Conservation (phyloP, 2,797 vertebrate genomes). For the Mormyrops boulengeri region DNA sequence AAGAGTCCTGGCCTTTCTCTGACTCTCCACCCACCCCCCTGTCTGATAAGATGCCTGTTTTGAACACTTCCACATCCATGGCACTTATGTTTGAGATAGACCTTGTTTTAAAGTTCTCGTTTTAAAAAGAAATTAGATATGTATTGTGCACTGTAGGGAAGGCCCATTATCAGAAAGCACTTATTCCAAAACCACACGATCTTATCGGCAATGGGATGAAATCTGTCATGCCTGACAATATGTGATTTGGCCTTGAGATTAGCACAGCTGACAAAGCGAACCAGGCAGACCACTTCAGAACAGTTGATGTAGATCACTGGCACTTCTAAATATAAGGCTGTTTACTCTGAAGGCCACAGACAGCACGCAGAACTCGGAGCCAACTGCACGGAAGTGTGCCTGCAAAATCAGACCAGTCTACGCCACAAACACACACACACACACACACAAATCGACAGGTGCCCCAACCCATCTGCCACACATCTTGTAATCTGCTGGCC, state of each 20-base stretch:
- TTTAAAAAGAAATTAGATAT: not conserved
- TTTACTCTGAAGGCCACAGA: conserved; percentile 18
- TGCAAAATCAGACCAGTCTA: not conserved
- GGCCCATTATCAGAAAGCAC: not conserved
- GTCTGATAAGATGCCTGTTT: not conserved
- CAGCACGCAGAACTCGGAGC: not conserved
- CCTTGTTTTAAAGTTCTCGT: not conserved
- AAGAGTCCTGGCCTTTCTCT: not conserved
- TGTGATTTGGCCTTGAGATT: not conserved
- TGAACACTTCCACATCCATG: not conserved
- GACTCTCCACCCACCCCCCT: not conserved
- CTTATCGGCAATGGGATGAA: conserved; percentile 38
- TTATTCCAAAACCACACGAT: not conserved
- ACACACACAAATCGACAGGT: not conserved
- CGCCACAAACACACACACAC: not conserved
- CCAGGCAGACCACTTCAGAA: not conserved
- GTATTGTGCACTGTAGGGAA: not conserved
- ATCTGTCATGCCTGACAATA: conserved; percentile 39
- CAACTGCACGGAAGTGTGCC: not conserved
- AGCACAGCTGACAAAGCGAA: not conserved
- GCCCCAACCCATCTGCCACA: not conserved
- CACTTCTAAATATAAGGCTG: conserved; percentile 3
- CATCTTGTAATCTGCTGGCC: not conserved
- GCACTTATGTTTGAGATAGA: not conserved
- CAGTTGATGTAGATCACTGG: conserved; percentile 28